Conservation (phyloP, 2,888 invertebrate species). For the Augiades crinisus region DNA sequence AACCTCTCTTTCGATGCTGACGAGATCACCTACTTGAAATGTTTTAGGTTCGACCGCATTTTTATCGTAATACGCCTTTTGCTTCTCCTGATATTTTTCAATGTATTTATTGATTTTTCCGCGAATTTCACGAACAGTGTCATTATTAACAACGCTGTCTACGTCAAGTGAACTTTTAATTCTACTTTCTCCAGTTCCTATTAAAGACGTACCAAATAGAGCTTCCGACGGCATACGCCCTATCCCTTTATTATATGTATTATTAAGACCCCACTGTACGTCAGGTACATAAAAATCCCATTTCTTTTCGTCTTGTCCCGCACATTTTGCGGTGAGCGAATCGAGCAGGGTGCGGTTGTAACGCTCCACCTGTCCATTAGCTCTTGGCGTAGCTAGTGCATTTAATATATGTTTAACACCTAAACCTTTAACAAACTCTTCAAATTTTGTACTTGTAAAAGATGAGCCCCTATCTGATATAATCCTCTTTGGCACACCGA, state of each 20-base stretch:
- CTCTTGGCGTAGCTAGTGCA: not conserved
- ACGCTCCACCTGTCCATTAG: not conserved
- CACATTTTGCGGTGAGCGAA: not conserved
- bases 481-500: slow-evolving; percentile 2
- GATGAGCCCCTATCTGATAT: slow-evolving; percentile 1
- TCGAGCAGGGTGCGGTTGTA: not conserved
- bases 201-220: too few species aligned
- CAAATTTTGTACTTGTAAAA: not conserved
- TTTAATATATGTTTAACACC: not conserved
- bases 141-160: too few species aligned
- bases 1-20: slow-evolving; percentile 11
- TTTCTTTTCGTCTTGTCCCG: slow-evolving; percentile 5
- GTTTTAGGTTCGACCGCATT: not conserved
- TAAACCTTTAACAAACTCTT: not conserved
- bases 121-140: too few species aligned
- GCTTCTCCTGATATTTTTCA: not conserved
- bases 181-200: too few species aligned
- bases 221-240: slow-evolving; percentile 6
- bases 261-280: slow-evolving; percentile 14
- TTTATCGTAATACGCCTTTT: slow-evolving; percentile 1
- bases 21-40: slow-evolving; percentile 7
- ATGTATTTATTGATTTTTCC: slow-evolving; percentile 7
- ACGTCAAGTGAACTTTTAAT: too few species aligned
- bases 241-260: slow-evolving; percentile 7
- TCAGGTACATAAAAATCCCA: slow-evolving; percentile 13